Percentiles rank a stretch among this genome's conserved stretches.
phyloP scores from a whole-genome alignment of 2,888 invertebrate species.

The Nomada fabriciana region DNA sequence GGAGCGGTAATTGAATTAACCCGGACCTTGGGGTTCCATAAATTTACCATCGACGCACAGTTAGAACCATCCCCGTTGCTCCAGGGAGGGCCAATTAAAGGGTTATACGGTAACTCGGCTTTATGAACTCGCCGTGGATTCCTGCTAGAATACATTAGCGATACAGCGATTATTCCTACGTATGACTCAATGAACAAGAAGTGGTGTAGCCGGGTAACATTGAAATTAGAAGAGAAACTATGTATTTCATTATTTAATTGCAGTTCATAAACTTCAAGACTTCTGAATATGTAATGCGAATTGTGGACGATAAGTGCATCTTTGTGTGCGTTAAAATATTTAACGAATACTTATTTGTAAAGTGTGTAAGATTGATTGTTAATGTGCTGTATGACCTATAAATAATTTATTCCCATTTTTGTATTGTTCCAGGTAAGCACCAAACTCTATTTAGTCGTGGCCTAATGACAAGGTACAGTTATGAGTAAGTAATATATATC shows the following conservation, averaged over 20 bases:
- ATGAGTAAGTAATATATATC: slow-evolving; percentile 22
- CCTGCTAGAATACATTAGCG: slow-evolving; percentile 63
- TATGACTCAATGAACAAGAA: slow-evolving; percentile 46
- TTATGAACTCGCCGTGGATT: slow-evolving; percentile 73
- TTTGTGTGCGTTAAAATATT: too few relatives aligned
- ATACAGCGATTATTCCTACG: slow-evolving; percentile 66
- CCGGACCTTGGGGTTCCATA: slow-evolving; percentile 66
- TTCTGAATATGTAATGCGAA: too few relatives aligned
- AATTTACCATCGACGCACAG: slow-evolving; percentile 68
- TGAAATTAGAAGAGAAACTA: slow-evolving; percentile 34
- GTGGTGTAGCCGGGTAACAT: slow-evolving; percentile 22
- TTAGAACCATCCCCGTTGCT: slow-evolving; percentile 59
- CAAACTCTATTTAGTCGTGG: neutral
- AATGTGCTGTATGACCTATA: neutral
- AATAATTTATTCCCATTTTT: neutral
- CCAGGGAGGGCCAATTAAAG: slow-evolving; percentile 73
- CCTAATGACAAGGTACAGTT: neutral
- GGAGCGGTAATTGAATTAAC: slow-evolving; percentile 69
- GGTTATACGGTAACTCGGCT: slow-evolving; percentile 71
- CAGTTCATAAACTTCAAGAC: too few relatives aligned
- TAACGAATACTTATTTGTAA: too few relatives aligned
- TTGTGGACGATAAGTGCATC: too few relatives aligned
- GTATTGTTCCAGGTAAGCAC: slow-evolving; percentile 45
- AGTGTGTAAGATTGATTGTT: neutral
- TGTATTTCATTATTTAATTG: neutral